Evolutionary conservation across 2,797 vertebrate species (phyloP).

Genomic region (Clarias platycephalus): DNA sequence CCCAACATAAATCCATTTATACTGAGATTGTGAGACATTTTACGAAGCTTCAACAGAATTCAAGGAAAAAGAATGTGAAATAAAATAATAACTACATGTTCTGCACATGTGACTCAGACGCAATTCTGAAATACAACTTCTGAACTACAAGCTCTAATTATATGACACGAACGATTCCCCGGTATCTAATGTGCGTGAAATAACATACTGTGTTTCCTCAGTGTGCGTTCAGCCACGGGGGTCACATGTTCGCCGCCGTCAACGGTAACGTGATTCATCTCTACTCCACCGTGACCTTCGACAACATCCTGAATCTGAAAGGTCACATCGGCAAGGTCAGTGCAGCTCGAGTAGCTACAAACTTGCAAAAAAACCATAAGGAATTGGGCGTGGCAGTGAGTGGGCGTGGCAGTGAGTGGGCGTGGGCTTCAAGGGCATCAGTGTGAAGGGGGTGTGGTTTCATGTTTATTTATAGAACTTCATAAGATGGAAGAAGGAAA

Average conservation of each 20-base stretch:
- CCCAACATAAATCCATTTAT: background rate
- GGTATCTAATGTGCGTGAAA: background rate
- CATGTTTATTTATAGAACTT: background rate
- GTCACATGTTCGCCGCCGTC: slow-evolving; percentile 92
- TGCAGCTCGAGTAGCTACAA: background rate
- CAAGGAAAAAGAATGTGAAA: background rate
- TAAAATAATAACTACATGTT: background rate
- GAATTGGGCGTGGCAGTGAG: background rate
- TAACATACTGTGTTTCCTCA: slow-evolving; percentile 54
- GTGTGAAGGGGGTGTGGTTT: background rate
- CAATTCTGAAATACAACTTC: background rate
- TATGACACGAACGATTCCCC: background rate
- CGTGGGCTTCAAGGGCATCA: background rate
- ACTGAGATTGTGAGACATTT: background rate
- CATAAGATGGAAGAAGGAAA: background rate
- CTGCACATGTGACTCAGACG: background rate
- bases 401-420: background rate
- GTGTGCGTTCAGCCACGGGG: slow-evolving; percentile 90
- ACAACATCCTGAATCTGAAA: slow-evolving; percentile 86
- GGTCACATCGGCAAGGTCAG: slow-evolving; percentile 92
- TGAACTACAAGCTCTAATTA: background rate
- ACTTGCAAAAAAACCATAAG: background rate
- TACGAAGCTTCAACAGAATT: background rate
- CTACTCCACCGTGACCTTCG: slow-evolving; percentile 85
- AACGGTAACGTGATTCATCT: slow-evolving; percentile 90